Percentiles rank a stretch among this genome's conserved stretches.
These are phyloP conservation scores for Ameiurus melas DNA, from an alignment of 2,113 vertebrate genomes.

Conservation along the genomic window DNA sequence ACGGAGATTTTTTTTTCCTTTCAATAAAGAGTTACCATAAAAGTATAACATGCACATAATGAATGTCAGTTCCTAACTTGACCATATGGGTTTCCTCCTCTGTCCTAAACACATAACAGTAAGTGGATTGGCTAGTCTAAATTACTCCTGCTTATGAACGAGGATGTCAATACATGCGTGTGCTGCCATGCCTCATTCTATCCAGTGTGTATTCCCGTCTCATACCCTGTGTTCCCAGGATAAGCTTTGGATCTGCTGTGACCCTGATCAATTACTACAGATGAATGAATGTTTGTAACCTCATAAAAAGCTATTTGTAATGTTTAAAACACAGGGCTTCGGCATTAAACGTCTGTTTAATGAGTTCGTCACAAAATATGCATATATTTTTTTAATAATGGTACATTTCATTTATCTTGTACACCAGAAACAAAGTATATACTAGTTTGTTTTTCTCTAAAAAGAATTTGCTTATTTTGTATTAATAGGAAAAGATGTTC, in stretches of 20 bases:
- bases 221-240: neutral
- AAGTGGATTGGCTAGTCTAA: neutral
- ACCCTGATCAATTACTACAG: no score
- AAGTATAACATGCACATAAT: neutral
- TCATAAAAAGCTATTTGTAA: neutral
- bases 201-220: neutral
- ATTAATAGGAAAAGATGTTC: neutral
- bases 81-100: neutral
- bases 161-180: neutral
- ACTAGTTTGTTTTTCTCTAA: neutral
- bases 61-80: neutral
- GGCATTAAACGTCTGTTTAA: constrained; percentile 9
- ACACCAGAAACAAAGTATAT: neutral
- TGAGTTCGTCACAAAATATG: neutral
- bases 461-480: neutral
- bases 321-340: neutral
- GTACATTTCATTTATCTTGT: neutral
- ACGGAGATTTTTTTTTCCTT: neutral
- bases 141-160: neutral
- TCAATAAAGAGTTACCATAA: neutral
- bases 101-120: neutral
- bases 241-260: neutral
- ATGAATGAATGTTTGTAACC: neutral
- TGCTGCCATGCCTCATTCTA: neutral
- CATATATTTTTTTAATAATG: neutral